phyloP scores from a whole-genome alignment of 2,113 vertebrate species.

The Cebus imitator region DNA sequence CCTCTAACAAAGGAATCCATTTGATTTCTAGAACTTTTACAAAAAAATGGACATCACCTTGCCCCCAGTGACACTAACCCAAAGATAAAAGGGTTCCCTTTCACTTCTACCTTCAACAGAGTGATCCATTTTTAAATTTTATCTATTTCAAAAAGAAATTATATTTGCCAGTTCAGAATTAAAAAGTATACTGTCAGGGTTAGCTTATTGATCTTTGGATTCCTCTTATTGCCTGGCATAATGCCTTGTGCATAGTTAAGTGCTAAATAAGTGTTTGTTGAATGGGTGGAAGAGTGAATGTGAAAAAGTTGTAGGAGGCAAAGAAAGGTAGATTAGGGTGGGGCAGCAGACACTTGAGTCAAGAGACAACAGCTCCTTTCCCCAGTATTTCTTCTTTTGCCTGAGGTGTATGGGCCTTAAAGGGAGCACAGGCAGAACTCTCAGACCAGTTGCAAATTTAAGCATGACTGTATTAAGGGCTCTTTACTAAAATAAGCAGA shows the following conservation, averaged over 20 bases:
- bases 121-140: not conserved
- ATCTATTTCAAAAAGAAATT: slow-evolving; percentile 27
- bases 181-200: not conserved
- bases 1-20: not conserved
- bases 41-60: slow-evolving; percentile 14
- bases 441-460: not conserved
- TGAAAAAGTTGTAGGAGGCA: not conserved
- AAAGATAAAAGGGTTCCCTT: not conserved
- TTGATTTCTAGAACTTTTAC: slow-evolving; percentile 9
- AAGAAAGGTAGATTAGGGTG: not conserved
- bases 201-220: slow-evolving; percentile 7
- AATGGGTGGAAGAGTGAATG: not conserved
- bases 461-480: not conserved
- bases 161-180: not conserved
- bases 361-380: not conserved
- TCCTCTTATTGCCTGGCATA: not conserved
- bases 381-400: not conserved
- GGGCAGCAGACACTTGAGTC: not conserved
- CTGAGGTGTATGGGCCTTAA: not conserved
- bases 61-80: not conserved
- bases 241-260: not conserved
- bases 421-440: not conserved
- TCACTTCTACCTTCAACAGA: slow-evolving; percentile 1
- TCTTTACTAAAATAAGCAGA: not conserved
- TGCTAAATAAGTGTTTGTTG: not conserved